Evolutionary conservation across 2,797 vertebrate species (phyloP), one percentile per base, ranked within the genome.

Genomic region (Kryptolebias ocellatus): DNA sequence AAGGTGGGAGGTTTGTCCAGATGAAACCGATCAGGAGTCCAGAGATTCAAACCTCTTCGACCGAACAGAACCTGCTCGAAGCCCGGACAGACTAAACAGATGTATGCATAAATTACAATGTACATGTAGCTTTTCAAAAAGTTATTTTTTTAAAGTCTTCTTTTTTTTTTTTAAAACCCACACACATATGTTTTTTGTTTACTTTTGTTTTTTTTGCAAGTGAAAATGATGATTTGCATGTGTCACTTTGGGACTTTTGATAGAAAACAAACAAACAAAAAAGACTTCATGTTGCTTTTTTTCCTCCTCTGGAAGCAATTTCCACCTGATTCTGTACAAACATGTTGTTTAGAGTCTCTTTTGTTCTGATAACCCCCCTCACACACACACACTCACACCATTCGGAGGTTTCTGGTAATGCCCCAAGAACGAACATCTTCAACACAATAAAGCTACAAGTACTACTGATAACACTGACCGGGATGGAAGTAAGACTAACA

Each of bases 361-460:
- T 87, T 64, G 20, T 71, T 84, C 62, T 89, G 70, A 68, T 76
- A 81, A 9, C 46, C 37, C 37, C 9, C 34, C 6, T 10, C 34
- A 37, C 34, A 24, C 20, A 24, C 20, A 24, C 34, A 34, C 34
- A 6, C 2, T 39, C 20, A 78, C 83, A 83, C 80, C 55, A 60
- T 64, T 82, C 74, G 69, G 87, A 91, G 86, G 81, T 89, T 92
- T 86, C 74, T 88, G 83, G 87, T 93, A 94, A 94, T 93, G 92
- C 92, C 92, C 49, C 93, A 87, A 91, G 90, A 92, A 88, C 86
- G 87, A 91, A 92, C 87, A 91, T 88, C 83, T 88, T 90, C 83
- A 92, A 89, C 87, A 93, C 81, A 79, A 91, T 92, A 94, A 85
- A 90, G 90, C 91, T 94, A 94, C 90, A 87, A 89, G 82, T 88